These are phyloP conservation scores for Crocodylus rhombifer DNA, from an alignment of 2,797 vertebrate species.

Conservation along the genomic window DNA sequence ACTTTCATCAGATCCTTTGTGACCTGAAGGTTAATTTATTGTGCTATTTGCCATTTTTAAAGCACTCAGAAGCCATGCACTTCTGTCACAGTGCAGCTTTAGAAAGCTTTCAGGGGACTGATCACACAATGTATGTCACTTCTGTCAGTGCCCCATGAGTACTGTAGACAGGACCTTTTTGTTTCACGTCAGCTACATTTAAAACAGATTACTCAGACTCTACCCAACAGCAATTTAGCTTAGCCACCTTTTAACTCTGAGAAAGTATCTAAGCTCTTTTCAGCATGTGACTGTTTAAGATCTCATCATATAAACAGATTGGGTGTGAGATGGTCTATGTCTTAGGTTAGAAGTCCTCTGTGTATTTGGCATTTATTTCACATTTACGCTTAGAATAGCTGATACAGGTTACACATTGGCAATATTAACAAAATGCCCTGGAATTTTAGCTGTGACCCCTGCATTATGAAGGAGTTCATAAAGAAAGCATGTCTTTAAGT, in stretches of 20 bases:
- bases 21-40: too few species aligned
- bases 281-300: slow-evolving; percentile 18
- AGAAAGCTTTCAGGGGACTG: too few species aligned
- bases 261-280: slow-evolving; percentile 57
- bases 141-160: not conserved
- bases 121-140: too few species aligned
- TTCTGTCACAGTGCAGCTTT: too few species aligned
- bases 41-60: too few species aligned
- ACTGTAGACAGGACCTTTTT: not conserved
- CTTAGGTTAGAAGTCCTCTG: slow-evolving; percentile 16
- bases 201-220: not conserved
- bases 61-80: too few species aligned
- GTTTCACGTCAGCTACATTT: not conserved
- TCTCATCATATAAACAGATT: slow-evolving; percentile 47
- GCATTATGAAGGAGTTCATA: not conserved
- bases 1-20: too few species aligned
- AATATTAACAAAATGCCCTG: not conserved
- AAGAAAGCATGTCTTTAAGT: not conserved
- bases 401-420: not conserved
- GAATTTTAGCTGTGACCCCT: not conserved
- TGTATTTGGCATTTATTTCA: slow-evolving; percentile 1
- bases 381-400: not conserved
- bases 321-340: slow-evolving; percentile 54
- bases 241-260: slow-evolving; percentile 42
- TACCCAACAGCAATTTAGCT: too few species aligned